Conservation (phyloP, 2,797 vertebrate genomes). For the Cyprinella venusta region DNA sequence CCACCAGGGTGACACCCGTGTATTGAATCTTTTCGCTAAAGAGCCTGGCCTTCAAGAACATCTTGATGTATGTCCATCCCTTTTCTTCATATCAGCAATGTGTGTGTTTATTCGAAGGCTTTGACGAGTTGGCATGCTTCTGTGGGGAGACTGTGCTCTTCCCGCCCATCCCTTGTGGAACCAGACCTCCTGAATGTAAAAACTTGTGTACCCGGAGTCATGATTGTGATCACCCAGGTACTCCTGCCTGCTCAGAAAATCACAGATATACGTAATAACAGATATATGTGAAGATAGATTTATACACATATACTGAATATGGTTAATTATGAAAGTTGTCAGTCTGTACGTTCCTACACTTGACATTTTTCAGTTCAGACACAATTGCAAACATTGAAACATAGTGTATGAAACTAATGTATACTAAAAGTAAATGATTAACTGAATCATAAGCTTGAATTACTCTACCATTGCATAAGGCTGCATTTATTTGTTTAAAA, state of each 20-base stretch:
- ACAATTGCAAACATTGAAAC: neutral
- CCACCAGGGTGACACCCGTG: neutral
- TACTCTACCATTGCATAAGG: no score
- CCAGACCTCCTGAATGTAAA: constrained; percentile 95
- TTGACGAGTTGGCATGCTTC: constrained; percentile 95
- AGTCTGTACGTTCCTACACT: neutral
- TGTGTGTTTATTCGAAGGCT: constrained; percentile 77
- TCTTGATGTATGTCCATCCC: neutral
- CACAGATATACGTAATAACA: neutral
- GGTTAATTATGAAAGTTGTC: neutral
- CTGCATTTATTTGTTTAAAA: neutral
- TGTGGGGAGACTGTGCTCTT: constrained; percentile 92
- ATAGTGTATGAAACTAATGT: no score
- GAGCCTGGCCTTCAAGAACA: neutral
- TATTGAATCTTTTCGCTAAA: neutral
- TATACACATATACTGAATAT: neutral
- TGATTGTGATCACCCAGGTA: constrained; percentile 96
- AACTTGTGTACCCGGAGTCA: constrained; percentile 88
- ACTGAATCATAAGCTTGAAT: neutral
- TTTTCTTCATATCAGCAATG: neutral
- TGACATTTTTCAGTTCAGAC: neutral
- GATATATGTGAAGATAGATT: neutral
- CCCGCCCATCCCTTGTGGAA: constrained; percentile 94
- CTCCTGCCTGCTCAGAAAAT: constrained; percentile 21
- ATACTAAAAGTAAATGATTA: neutral